Conservation (phyloP, 2,888 invertebrate genomes). For the Yponomeuta evonymella region DNA sequence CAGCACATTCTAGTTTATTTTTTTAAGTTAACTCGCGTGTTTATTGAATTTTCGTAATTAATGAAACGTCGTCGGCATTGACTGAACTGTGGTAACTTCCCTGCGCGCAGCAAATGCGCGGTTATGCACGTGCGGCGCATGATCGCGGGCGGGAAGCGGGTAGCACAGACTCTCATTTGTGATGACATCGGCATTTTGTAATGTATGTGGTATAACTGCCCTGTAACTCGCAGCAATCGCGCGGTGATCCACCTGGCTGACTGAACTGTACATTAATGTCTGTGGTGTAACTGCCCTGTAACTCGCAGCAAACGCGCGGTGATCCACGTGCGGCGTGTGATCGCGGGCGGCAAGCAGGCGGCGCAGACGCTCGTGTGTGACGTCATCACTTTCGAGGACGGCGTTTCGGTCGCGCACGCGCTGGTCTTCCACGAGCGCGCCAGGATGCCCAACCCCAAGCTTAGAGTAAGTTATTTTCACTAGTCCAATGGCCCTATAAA, state of each 20-base stretch:
- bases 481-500: too few species aligned
- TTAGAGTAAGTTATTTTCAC: constrained; percentile 31
- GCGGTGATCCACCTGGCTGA: constrained; percentile 46
- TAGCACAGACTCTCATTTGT: too few species aligned
- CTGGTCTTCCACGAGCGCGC: constrained; percentile 63
- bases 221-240: constrained; percentile 46
- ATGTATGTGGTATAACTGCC: not conserved
- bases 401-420: constrained; percentile 56
- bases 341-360: constrained; percentile 29
- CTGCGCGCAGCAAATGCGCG: constrained; percentile 52
- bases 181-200: not conserved
- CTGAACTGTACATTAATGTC: not conserved
- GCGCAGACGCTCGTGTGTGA: constrained; percentile 47
- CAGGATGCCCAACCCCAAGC: constrained; percentile 39
- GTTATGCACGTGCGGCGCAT: constrained; percentile 40
- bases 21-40: too few species aligned
- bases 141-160: too few species aligned
- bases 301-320: constrained; percentile 57
- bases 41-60: too few species aligned
- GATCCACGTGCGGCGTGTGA: constrained; percentile 46
- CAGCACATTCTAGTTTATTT: too few species aligned
- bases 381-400: constrained; percentile 54
- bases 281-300: not conserved
- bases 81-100: too few species aligned
- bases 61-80: too few species aligned